Evolutionary conservation across 2,888 invertebrate species (phyloP).

Genomic region (Tridacna crocea): DNA sequence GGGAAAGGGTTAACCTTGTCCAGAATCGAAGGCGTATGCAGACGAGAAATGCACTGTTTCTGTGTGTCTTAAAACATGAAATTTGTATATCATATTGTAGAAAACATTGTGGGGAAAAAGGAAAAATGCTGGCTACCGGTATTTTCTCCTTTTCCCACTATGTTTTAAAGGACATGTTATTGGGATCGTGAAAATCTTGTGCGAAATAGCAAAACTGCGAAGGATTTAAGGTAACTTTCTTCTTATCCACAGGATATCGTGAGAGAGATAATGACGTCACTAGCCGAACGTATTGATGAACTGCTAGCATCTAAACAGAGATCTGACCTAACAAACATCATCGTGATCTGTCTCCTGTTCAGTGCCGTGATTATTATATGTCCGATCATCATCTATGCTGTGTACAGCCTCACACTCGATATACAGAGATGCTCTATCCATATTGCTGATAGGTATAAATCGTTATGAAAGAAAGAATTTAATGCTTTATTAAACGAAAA

Average conservation of each 20-base stretch:
- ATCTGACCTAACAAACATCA: constrained; percentile 66
- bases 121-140: no score
- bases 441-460: constrained; percentile 71
- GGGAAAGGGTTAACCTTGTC: no score
- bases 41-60: no score
- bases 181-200: no score
- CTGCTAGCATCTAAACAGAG: constrained; percentile 58
- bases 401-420: constrained; percentile 74
- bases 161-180: no score
- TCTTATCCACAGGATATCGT: constrained; percentile 56
- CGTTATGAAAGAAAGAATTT: neutral
- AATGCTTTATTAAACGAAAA: neutral
- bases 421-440: constrained; percentile 77
- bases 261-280: constrained; percentile 61
- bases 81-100: no score
- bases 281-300: constrained; percentile 60
- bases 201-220: no score
- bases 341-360: constrained; percentile 73
- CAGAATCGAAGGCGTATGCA: no score
- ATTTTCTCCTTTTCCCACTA: no score
- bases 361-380: constrained; percentile 71
- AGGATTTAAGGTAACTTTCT: no score
- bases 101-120: no score
- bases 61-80: no score
- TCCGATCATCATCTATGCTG: constrained; percentile 77